Base-by-base conservation (phyloP, 35 echinoderm and acorn worm genomes). In the Anneissia japonica region DNA sequence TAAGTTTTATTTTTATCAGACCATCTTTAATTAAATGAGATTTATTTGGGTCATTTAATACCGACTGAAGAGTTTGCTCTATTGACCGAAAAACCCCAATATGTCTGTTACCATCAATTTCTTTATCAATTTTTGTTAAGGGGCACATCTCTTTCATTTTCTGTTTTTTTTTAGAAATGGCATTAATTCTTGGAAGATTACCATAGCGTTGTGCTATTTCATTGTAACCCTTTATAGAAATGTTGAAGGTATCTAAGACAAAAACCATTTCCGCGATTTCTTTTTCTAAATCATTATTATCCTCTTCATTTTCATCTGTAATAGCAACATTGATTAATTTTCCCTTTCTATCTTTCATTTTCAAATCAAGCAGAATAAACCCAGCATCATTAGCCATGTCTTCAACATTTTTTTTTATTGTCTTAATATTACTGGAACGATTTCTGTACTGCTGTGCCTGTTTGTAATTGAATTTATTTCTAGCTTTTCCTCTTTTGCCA, bases 161-260 rank as follows among this genome's bases (percentile, higher is more conserved):
- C 21, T 73, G 56, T 30, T 73, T 36, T 76, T 83, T 51, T 74
- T 39, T n/a, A 3, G 36, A 38, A 37, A 79, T 41, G 0, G 34
- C 36, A 72, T 39, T 21, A 4, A 86, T 39, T 85, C 80, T 84
- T 46, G 89, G 89, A 5, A 91, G 79, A 17, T 38, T 80, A 19
- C 23, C 16, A 35, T 78, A 81, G 29, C 51, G 32, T 79, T 82
- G 78, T 21, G 90, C 83, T 31, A 92, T 36, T 82, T 81, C 90
- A 83, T 92, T 64, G 85, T 92, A 83, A 30, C 84, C 90, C 38
- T 80, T 87, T 46, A 80, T 36, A 17, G 90, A 72, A 19, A 92
- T 87, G 87, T 92, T 92, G 82, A 81, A 87, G 1, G n/a, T 79
- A 77, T 91, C 90, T 74, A 91, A 81, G 21, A 92, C 83, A 73